A percentile compares a stretch with the other conserved stretches of the same genome.
These are phyloP conservation scores for Drosophila orosa DNA, from an alignment of 1,140 invertebrate genomes.

Conservation along the genomic window DNA sequence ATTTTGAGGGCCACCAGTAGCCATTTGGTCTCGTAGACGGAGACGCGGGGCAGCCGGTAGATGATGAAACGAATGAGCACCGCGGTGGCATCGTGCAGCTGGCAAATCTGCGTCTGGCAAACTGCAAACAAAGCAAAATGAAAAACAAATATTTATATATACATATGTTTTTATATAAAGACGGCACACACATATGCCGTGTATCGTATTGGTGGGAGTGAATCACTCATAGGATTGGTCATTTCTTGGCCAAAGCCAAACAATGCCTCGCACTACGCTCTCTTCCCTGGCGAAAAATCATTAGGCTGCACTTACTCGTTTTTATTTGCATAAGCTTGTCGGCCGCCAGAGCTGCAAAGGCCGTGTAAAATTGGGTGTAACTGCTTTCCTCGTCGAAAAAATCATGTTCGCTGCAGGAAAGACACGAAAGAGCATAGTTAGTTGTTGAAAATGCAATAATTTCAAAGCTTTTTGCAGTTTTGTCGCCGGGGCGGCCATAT, in stretches of 20 bases:
- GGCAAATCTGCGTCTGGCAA: conserved; percentile 86
- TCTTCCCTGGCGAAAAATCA: conserved; percentile 37
- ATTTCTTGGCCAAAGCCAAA: conserved; percentile 40
- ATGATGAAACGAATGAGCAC: conserved; percentile 81
- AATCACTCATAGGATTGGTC: conserved; percentile 32
- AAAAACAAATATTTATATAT: neutral
- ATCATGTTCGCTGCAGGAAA: conserved; percentile 89
- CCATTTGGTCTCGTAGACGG: conserved; percentile 79
- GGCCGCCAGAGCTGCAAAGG: conserved; percentile 90
- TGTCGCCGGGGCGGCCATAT: conserved; percentile 63
- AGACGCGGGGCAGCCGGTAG: conserved; percentile 68
- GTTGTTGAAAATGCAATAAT: neutral
- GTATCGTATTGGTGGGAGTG: conserved; percentile 13
- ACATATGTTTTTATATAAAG: conserved; percentile 7
- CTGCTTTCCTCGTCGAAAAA: conserved; percentile 90
- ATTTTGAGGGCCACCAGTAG: conserved; percentile 76
- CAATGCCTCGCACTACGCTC: conserved; percentile 4
- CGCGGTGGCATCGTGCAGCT: conserved; percentile 76
- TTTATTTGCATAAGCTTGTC: conserved; percentile 90
- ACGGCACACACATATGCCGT: conserved; percentile 1
- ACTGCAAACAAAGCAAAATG: conserved; percentile 85
- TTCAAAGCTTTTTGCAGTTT: conserved; percentile 21
- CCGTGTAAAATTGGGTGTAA: conserved; percentile 90
- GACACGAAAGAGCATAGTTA: conserved; percentile 17
- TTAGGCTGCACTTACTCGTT: conserved; percentile 87